phyloP scores from a whole-genome alignment of 2,113 vertebrate genomes.

The Aepyceros melampus region DNA sequence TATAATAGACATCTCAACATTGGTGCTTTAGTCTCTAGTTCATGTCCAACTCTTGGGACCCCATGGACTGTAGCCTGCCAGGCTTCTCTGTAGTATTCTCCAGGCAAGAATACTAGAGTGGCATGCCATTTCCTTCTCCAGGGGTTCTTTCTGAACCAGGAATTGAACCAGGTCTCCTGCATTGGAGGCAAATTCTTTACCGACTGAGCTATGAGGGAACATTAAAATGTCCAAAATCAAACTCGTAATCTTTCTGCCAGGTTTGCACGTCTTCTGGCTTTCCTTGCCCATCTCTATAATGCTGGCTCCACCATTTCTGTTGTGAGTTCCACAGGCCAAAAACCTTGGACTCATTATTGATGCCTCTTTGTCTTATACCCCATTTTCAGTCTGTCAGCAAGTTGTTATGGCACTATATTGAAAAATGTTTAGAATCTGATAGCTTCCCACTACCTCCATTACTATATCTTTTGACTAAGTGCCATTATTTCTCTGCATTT shows the following conservation, averaged over 20 bases:
- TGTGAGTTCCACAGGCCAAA: not conserved
- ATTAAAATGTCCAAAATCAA: not conserved
- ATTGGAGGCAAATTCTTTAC: not conserved
- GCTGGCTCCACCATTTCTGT: accelerated
- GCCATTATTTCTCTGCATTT: not conserved
- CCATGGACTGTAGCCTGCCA: not conserved
- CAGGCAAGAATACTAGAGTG: not conserved
- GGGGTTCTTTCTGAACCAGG: not conserved
- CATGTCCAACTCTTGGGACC: not conserved
- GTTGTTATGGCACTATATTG: not conserved
- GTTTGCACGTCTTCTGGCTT: not conserved
- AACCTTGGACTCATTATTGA: not conserved
- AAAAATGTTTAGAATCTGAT: not conserved
- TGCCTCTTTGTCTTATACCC: not conserved
- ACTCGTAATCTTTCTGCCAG: not conserved
- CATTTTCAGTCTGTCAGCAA: not conserved
- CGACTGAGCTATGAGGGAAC: not conserved
- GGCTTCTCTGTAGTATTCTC: not conserved
- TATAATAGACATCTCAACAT: not conserved
- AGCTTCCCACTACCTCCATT: not conserved
- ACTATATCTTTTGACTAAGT: not conserved
- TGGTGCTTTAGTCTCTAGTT: not conserved
- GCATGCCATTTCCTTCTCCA: not conserved
- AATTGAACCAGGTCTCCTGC: not conserved
- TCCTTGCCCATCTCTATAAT: not conserved